Percentiles rank a stretch among this genome's conserved stretches.
Evolutionary conservation across 2,888 invertebrate genomes (phyloP).

Genomic region (Ctenicera cuprea): DNA sequence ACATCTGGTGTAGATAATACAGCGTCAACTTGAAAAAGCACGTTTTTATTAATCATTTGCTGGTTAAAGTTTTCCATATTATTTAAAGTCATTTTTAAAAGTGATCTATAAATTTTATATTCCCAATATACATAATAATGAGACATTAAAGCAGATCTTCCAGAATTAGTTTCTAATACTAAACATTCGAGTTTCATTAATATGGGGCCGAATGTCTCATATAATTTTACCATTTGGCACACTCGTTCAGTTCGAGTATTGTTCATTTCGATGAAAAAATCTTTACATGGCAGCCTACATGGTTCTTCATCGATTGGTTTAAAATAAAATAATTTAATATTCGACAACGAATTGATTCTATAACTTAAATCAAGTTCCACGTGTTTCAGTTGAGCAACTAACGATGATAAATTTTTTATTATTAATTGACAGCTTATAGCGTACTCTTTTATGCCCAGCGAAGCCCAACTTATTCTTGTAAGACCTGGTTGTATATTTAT

Average conservation of each 20-base stretch:
- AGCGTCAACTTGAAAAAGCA: constrained; percentile 88
- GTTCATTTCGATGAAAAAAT: constrained; percentile 84
- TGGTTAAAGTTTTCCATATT: constrained; percentile 84
- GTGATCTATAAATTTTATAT: constrained; percentile 82
- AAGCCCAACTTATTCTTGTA: constrained; percentile 90
- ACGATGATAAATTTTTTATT: constrained; percentile 78
- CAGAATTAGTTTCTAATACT: constrained; percentile 86
- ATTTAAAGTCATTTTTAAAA: constrained; percentile 80
- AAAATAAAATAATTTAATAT: constrained; percentile 77
- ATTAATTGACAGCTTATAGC: constrained; percentile 75
- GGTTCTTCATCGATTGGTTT: constrained; percentile 59
- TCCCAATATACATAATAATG: constrained; percentile 91
- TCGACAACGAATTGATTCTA: constrained; percentile 75
- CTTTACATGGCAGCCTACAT: constrained; percentile 70
- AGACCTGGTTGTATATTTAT: constrained; percentile 87
- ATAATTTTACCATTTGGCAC: constrained; percentile 81
- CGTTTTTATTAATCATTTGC: constrained; percentile 72
- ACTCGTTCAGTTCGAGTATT: constrained; percentile 81
- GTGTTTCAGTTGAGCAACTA: constrained; percentile 82
- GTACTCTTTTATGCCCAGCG: constrained; percentile 87
- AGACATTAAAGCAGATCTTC: constrained; percentile 82
- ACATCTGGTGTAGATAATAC: constrained; percentile 85
- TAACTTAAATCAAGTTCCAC: constrained; percentile 79
- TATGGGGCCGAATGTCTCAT: constrained; percentile 87
- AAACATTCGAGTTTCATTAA: constrained; percentile 91